Conservation (phyloP, 2,888 invertebrate species). For the Stenodera caucasica region DNA sequence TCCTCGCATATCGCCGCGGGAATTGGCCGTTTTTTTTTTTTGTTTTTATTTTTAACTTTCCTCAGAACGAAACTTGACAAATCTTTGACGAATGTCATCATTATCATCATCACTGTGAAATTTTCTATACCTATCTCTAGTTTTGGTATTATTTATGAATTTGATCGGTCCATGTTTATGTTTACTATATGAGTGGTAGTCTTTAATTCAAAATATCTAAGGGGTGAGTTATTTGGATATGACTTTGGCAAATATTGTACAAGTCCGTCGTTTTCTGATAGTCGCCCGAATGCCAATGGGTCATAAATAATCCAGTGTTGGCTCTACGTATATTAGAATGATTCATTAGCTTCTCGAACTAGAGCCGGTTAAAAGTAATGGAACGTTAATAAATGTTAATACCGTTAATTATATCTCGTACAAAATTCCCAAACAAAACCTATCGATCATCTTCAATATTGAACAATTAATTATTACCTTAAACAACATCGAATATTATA, state of each 20-base stretch:
- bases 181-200: slow-evolving; percentile 24
- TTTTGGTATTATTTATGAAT: slow-evolving; percentile 17
- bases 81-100: slow-evolving; percentile 11
- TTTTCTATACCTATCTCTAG: neutral
- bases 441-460: slow-evolving; percentile 29
- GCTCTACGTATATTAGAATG: slow-evolving; percentile 29
- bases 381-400: slow-evolving; percentile 30
- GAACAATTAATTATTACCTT: neutral
- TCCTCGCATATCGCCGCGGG: slow-evolving; percentile 47
- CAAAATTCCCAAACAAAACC: slow-evolving; percentile 17
- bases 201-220: slow-evolving; percentile 27
- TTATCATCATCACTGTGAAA: neutral
- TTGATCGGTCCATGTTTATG: slow-evolving; percentile 26
- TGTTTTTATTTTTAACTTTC: slow-evolving; percentile 24
- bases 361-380: slow-evolving; percentile 19
- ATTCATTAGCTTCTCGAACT: slow-evolving; percentile 29
- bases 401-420: slow-evolving; percentile 26
- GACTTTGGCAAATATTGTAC: slow-evolving; percentile 29
- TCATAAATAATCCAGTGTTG: slow-evolving; percentile 30
- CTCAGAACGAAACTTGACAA: slow-evolving; percentile 19
- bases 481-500: neutral
- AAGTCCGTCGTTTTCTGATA: slow-evolving; percentile 29
- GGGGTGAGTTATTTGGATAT: slow-evolving; percentile 27
- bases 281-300: slow-evolving; percentile 27
- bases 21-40: slow-evolving; percentile 31